Evolutionary conservation across 2,888 invertebrate genomes (phyloP), one percentile per base, ranked within the genome.

Genomic region (Drosophila nr. perissopoda): DNA sequence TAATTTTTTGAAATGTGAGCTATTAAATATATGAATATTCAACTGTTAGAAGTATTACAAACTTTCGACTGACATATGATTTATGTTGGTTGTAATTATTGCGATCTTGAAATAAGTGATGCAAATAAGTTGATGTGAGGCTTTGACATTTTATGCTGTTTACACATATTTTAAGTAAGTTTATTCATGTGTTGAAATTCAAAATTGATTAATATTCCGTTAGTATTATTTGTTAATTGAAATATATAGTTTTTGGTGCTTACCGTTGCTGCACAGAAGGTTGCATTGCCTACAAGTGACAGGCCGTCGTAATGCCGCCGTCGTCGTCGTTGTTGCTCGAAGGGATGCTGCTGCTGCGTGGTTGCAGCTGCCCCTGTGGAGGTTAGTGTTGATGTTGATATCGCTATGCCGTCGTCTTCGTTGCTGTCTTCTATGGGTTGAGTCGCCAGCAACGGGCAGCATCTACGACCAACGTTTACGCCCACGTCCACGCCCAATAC

Each of bases 201-300:
- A 7, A 21, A 45, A 25, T 8, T 16, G 7, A 4, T 45, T 7
- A 21, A 49, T 25, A 45, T 13, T 45, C 11, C 11, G 13, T 13
- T 13, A 45, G 21, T 16, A 48, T 4, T 48, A 13, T n/a, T 11
- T 5, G 4, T 40, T 36, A 5, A 18, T 18, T 31, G 21, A n/a
- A 52, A n/a, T 36, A 36, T 25, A 53, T 33, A 42, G 4, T 7
- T 36, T 51, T 1, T 4, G 36, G 13, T 79, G 93, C 93, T 93
- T 80, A 93, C 93, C 91, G 89, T 93, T 91, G 92, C 91, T 91
- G 91, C 92, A 89, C 91, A 91, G 91, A 91, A 85, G 93, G 93
- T 92, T 92, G 93, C 93, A 93, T 93, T 88, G 93, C 93, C 93
- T 91, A 93, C 91, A 91, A 91, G 89, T 92, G 91, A 91, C 92